phyloP scores from a whole-genome alignment of 2,113 vertebrate genomes.

The Poeciliopsis turrubarensis region DNA sequence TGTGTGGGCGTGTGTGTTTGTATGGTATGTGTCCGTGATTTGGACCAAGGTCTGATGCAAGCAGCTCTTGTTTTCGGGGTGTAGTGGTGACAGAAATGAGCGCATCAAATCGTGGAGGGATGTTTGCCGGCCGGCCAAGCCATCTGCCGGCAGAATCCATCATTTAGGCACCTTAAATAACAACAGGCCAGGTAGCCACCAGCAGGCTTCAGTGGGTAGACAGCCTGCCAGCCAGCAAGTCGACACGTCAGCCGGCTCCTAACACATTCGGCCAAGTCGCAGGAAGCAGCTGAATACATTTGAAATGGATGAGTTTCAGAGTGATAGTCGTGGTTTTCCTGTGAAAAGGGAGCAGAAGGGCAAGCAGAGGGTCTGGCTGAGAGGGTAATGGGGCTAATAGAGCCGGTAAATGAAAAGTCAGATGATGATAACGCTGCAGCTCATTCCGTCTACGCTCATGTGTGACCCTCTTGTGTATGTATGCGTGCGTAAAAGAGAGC shows the following conservation, averaged over 20 bases:
- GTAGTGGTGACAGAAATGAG: slow-evolving; percentile 25
- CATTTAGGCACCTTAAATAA: slow-evolving; percentile 36
- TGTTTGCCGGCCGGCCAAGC: slow-evolving; percentile 46
- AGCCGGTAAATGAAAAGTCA: slow-evolving; percentile 62
- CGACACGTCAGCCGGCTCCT: slow-evolving; percentile 25
- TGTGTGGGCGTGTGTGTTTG: slow-evolving; percentile 36
- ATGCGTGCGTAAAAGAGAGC: slow-evolving; percentile 16
- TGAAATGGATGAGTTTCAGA: slow-evolving; percentile 30
- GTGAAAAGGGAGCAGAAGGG: slow-evolving; percentile 58
- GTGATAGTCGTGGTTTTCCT: slow-evolving; percentile 50
- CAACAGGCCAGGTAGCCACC: slow-evolving; percentile 43
- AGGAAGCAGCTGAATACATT: slow-evolving; percentile 55
- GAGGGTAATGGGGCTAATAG: slow-evolving; percentile 69
- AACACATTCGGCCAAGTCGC: slow-evolving; percentile 20
- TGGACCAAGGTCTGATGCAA: slow-evolving; percentile 15
- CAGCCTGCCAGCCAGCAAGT: slow-evolving; percentile 13
- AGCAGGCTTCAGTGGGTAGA: neutral
- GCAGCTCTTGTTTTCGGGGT: slow-evolving; percentile 18
- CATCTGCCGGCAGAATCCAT: slow-evolving; percentile 44
- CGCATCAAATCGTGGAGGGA: slow-evolving; percentile 11
- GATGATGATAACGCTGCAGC: slow-evolving; percentile 46
- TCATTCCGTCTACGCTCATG: slow-evolving; percentile 41
- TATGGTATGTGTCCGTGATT: slow-evolving; percentile 30
- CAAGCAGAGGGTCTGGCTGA: slow-evolving; percentile 60
- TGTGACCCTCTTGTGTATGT: slow-evolving; percentile 15